Evolutionary conservation across 2,113 vertebrate species (phyloP).

Genomic region (Labeo catla): DNA sequence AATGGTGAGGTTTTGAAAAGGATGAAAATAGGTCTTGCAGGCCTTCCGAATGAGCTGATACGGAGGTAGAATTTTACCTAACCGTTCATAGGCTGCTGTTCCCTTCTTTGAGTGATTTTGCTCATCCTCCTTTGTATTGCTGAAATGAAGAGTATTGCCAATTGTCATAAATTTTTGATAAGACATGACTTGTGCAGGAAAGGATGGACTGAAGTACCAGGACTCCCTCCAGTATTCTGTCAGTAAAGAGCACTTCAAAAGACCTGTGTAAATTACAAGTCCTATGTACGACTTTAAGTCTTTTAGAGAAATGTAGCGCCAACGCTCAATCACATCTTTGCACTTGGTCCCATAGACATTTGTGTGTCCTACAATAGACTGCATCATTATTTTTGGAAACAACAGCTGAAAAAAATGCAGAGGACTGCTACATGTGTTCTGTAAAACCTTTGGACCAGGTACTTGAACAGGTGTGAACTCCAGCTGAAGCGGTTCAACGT

Average conservation of each 20-base stretch:
- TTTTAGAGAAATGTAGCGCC: background rate
- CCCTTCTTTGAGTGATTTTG: slow-evolving; percentile 7
- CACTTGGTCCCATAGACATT: slow-evolving; percentile 10
- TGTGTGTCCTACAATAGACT: background rate
- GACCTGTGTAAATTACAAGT: background rate
- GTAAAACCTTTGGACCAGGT: slow-evolving; percentile 26
- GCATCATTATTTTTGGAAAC: background rate
- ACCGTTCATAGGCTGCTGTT: slow-evolving; percentile 18
- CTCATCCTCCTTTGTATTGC: background rate
- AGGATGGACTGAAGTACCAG: background rate
- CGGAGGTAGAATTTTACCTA: slow-evolving; percentile 7
- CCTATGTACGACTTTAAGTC: slow-evolving; percentile 9
- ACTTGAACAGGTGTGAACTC: background rate
- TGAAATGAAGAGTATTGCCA: background rate
- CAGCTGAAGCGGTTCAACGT: background rate
- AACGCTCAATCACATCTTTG: background rate
- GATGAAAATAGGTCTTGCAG: slow-evolving; percentile 35
- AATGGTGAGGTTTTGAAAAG: slow-evolving; percentile 27
- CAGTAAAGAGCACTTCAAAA: slow-evolving; percentile 1
- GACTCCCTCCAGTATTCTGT: slow-evolving; percentile 12
- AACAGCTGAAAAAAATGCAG: slow-evolving; percentile 10
- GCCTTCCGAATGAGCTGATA: background rate
- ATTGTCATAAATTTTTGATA: background rate
- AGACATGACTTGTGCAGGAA: slow-evolving; percentile 13
- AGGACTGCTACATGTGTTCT: slow-evolving; percentile 20